phyloP scores from a whole-genome alignment of 2,113 vertebrate species.

The Dendropsophus ebraccatus region DNA sequence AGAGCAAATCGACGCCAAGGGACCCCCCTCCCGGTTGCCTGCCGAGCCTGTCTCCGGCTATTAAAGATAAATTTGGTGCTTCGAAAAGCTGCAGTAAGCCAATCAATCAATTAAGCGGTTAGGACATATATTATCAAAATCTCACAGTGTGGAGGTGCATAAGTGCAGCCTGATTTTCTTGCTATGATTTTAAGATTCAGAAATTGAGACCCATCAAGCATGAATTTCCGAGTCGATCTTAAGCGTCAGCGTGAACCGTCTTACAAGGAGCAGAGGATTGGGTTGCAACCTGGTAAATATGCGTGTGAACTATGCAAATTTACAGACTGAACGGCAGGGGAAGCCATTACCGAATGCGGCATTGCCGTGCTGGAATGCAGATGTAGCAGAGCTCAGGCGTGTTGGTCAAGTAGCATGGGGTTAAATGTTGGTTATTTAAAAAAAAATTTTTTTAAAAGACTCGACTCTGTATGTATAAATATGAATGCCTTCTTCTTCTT shows the following conservation, averaged over 20 bases:
- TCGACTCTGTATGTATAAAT: neutral
- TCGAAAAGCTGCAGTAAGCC: slow-evolving; percentile 84
- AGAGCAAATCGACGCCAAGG: slow-evolving; percentile 97
- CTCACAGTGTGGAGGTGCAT: slow-evolving; percentile 75
- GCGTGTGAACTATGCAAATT: slow-evolving; percentile 33
- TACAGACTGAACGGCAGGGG: slow-evolving; percentile 10
- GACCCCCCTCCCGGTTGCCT: slow-evolving; percentile 84
- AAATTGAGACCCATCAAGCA: slow-evolving; percentile 63
- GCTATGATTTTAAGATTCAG: slow-evolving; percentile 73
- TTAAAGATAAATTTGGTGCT: slow-evolving; percentile 90
- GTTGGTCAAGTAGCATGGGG: too few species aligned
- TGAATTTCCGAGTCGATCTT: slow-evolving; percentile 63
- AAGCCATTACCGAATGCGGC: neutral
- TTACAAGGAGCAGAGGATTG: slow-evolving; percentile 63
- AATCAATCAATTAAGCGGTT: slow-evolving; percentile 91
- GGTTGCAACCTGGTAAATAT: slow-evolving; percentile 54
- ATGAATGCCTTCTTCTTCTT: too few species aligned
- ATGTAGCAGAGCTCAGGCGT: neutral
- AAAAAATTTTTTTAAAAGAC: too few species aligned
- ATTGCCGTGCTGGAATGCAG: neutral
- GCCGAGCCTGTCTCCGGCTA: slow-evolving; percentile 85
- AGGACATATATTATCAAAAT: slow-evolving; percentile 86
- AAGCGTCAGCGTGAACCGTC: slow-evolving; percentile 64
- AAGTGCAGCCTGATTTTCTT: slow-evolving; percentile 75
- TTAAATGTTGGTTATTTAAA: too few species aligned